Evolutionary conservation across 2,113 vertebrate species (phyloP).

Genomic region (Potamarius usumacintae): DNA sequence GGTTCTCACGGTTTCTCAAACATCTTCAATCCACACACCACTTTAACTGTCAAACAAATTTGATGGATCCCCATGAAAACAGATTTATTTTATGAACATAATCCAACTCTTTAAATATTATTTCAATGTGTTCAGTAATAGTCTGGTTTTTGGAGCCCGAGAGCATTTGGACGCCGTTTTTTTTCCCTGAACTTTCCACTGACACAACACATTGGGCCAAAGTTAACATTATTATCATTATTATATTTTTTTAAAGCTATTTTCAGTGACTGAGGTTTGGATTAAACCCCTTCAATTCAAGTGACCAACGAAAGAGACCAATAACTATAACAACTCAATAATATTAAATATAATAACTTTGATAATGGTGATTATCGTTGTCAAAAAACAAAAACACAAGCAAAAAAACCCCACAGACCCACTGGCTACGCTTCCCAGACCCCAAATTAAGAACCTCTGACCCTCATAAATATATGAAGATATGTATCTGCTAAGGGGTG

Average conservation of each 20-base stretch:
- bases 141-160: not conserved
- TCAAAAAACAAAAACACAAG: not conserved
- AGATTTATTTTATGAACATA: not conserved
- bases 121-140: not conserved
- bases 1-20: not conserved
- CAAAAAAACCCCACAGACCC: not conserved
- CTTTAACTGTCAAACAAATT: not conserved
- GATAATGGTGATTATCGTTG: not conserved
- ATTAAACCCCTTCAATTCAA: not conserved
- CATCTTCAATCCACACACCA: not conserved
- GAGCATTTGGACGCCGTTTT: not conserved
- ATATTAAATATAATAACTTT: not conserved
- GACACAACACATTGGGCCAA: not conserved
- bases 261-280: constrained; percentile 3
- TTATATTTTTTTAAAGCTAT: not conserved
- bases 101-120: not conserved
- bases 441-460: not conserved
- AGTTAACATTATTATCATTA: not conserved
- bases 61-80: not conserved
- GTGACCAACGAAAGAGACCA: not conserved
- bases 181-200: not conserved
- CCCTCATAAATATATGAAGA: not conserved
- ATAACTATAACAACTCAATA: not conserved
- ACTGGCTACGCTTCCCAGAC: not conserved
- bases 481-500: not conserved